phyloP scores from a whole-genome alignment of 2,797 vertebrate species.

The Chelidonichthys spinosus region DNA sequence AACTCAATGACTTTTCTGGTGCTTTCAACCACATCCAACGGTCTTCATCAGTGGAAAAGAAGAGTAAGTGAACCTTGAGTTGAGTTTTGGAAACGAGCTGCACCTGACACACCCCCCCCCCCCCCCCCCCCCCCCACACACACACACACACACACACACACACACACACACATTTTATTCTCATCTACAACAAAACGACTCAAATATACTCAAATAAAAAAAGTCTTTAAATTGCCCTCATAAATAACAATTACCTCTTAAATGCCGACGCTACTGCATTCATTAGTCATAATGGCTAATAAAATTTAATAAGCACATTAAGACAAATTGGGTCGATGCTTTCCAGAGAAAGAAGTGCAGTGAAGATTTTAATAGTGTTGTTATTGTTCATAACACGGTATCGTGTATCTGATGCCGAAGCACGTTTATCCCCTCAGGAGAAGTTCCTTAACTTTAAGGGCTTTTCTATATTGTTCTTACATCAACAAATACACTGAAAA shows the following conservation, averaged over 20 bases:
- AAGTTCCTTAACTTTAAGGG: background rate
- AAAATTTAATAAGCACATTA: conserved; percentile 21
- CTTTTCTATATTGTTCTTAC: background rate
- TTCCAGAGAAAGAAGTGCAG: conserved; percentile 4
- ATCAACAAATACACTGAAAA: background rate
- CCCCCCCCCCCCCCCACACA: no score
- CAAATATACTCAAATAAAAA: background rate
- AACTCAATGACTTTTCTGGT: background rate
- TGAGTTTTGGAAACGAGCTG: background rate
- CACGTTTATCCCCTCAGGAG: background rate
- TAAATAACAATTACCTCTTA: background rate
- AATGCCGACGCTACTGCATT: conserved; percentile 3
- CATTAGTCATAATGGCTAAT: conserved; percentile 9
- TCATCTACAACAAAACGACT: no score
- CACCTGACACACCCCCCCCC: conserved; percentile 1
- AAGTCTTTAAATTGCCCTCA: background rate
- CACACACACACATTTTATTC: background rate
- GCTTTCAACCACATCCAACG: background rate
- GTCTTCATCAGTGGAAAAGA: background rate
- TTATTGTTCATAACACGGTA: background rate
- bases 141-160: no score
- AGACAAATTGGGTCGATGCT: conserved; percentile 12
- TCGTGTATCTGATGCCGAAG: background rate
- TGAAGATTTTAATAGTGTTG: background rate
- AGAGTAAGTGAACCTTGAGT: background rate